Evolutionary conservation across 2,113 vertebrate genomes (phyloP), one percentile per base, ranked within the genome.

Genomic region (Etheostoma cragini): DNA sequence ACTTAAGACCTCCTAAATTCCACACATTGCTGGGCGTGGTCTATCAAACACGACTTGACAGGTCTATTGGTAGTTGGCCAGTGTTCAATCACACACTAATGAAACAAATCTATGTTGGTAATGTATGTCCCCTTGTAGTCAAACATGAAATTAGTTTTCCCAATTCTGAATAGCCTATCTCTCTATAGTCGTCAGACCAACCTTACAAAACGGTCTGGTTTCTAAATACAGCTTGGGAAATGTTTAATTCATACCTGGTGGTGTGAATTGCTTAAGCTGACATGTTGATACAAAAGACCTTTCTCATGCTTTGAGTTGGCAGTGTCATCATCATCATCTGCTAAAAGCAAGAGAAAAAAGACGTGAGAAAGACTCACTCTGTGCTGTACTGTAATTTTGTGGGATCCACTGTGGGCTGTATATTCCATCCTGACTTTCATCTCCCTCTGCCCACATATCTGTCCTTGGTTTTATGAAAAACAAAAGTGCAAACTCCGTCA

Each of bases 1-100:
- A 22, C 52, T 42, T 3, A 45, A 0, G 17, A 19, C 79, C 73
- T 89, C 73, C 81, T 79, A 61, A 72, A 81, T 87, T 86, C 79
- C 75, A 72, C 19, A 79, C 54, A 78, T 78, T 80, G 82, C 22
- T 79, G 58, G 21, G 3, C 16, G 12, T 7, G 67, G 13, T 62
- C 15, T 47, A 73, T 72, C 47, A 70, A 58, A 77, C 52, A 52
- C 13, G 50, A 17, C n/a, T 15, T 19, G 53, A 50, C 50, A 50
- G 15, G 3, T 76, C 35, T 19, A 6, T 19, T 76, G 82, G 86
- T 87, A 78, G 78, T 85, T 42, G 10, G 38, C 38, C 10, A 14
- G 6, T 22, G 11, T 3, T 24, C 1, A 6, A 52, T 21, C n/a
- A 21, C 65, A 24, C 8, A 49, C 35, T 15, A 78, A 78, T 46